Percentiles rank a stretch among this genome's conserved stretches.
Evolutionary conservation across 64 coral and sea anemone species (phyloP).

Genomic region (Anthopleura sola): DNA sequence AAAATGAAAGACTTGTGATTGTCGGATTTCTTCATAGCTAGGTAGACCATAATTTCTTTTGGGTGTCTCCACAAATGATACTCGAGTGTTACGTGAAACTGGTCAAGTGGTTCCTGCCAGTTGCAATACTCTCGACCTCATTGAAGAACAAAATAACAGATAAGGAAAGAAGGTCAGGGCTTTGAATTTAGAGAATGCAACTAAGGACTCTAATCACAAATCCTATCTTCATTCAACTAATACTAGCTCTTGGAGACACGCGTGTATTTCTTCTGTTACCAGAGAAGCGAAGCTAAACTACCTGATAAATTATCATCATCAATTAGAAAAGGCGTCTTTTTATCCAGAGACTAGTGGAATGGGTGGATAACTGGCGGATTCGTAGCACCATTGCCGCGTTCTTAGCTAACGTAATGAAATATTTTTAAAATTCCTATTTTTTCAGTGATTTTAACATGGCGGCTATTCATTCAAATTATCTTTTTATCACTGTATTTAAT

Average conservation of each 20-base stretch:
- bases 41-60: neutral
- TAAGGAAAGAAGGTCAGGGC: neutral
- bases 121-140: neutral
- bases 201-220: neutral
- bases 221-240: neutral
- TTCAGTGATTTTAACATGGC: no score
- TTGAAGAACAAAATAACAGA: neutral
- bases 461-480: no score
- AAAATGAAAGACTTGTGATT: no score
- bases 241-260: neutral
- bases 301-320: no score
- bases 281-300: no score
- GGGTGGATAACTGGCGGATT: no score
- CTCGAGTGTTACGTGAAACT: neutral
- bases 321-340: no score
- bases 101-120: neutral
- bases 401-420: no score
- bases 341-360: no score
- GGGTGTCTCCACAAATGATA: neutral
- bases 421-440: no score
- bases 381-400: no score
- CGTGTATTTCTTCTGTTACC: neutral
- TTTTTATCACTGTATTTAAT: no score
- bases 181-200: neutral
- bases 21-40: neutral